These are phyloP conservation scores for Callipepla squamata DNA, from an alignment of 2,113 vertebrate species.

Conservation along the genomic window DNA sequence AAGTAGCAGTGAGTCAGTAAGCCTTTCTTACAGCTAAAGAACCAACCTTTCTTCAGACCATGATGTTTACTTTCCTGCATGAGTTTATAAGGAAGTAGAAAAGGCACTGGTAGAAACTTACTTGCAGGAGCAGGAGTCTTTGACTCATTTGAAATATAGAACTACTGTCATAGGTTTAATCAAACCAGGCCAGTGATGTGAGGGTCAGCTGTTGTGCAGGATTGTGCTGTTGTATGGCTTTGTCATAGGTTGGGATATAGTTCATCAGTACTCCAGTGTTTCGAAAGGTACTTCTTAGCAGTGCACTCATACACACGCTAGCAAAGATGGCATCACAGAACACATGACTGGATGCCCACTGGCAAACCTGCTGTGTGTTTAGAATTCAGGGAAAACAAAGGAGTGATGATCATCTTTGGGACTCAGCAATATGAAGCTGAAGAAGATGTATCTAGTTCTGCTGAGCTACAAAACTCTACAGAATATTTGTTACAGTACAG, in stretches of 20 bases:
- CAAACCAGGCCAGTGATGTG: neutral
- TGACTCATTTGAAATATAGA: neutral
- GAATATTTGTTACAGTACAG: neutral
- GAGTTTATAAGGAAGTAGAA: neutral
- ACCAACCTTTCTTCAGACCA: neutral
- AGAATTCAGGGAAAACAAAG: neutral
- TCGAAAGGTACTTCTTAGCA: neutral
- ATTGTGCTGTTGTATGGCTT: neutral
- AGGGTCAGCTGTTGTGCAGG: neutral
- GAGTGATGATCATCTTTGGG: neutral
- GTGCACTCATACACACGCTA: no score
- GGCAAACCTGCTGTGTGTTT: neutral
- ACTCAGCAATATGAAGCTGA: neutral
- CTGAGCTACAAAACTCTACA: neutral
- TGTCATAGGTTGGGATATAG: neutral
- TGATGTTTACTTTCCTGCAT: neutral
- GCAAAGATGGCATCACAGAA: neutral
- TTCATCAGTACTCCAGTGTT: neutral
- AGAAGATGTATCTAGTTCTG: neutral
- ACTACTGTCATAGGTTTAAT: neutral
- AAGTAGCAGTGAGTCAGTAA: neutral
- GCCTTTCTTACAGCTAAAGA: neutral
- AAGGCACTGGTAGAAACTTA: neutral
- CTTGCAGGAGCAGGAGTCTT: neutral
- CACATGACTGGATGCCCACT: neutral